phyloP scores from a whole-genome alignment of 2,888 invertebrate species.

The Melinaea marsaeus region DNA sequence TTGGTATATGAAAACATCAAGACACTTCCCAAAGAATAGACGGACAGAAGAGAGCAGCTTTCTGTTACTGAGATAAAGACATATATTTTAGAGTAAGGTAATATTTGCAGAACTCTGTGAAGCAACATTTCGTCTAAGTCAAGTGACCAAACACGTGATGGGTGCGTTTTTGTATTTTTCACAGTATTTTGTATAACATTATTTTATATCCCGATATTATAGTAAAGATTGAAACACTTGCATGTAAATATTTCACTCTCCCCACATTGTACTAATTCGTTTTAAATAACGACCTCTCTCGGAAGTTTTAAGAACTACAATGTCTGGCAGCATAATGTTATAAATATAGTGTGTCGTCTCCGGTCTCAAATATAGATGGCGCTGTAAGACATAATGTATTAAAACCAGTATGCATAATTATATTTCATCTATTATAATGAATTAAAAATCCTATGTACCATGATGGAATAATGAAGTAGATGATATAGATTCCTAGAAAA shows the following conservation, averaged over 20 bases:
- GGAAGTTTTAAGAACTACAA: not conserved
- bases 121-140: constrained; percentile 53
- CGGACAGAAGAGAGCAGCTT: too few relatives aligned
- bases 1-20: too few relatives aligned
- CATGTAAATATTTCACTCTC: not conserved
- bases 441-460: too few relatives aligned
- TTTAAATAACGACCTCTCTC: not conserved
- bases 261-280: not conserved
- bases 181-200: constrained; percentile 12
- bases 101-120: constrained; percentile 60
- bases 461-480: too few relatives aligned
- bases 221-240: not conserved
- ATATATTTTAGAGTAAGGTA: constrained; percentile 16
- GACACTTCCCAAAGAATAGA: too few relatives aligned
- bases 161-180: constrained; percentile 50
- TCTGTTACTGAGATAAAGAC: not conserved
- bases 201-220: not conserved
- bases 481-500: too few relatives aligned
- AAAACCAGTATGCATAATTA: not conserved
- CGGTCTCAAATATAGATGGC: not conserved
- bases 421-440: not conserved
- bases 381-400: not conserved
- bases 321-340: not conserved
- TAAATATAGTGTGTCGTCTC: not conserved
- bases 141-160: constrained; percentile 58